Conservation (phyloP, 1,140 invertebrate species). For the Drosophila jambulina region DNA sequence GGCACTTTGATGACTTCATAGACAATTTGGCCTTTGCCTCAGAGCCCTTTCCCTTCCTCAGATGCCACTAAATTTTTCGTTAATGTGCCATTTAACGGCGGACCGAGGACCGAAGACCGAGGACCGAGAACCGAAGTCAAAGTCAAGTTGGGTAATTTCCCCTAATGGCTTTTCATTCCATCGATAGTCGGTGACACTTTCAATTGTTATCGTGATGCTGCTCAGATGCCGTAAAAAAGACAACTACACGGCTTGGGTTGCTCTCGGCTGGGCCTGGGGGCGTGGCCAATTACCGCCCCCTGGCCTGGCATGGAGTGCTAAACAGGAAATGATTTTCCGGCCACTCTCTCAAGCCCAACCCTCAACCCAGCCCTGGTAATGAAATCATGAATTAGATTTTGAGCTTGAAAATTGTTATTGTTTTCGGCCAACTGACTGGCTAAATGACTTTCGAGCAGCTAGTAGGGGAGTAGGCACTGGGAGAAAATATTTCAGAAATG, state of each 20-base stretch:
- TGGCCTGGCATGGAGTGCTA: conserved; percentile 62
- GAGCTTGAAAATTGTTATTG: conserved; percentile 82
- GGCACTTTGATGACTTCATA: conserved; percentile 73
- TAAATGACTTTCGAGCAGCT: conserved; percentile 76
- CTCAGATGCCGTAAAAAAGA: conserved; percentile 71
- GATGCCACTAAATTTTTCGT: conserved; percentile 36
- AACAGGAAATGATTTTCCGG: conserved; percentile 81
- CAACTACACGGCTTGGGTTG: conserved; percentile 43
- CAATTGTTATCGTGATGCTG: conserved; percentile 69
- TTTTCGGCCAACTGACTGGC: conserved; percentile 68
- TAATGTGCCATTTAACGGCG: conserved; percentile 71
- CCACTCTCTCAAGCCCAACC: conserved; percentile 30
- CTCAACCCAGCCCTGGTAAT: conserved; percentile 61
- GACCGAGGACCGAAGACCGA: neutral
- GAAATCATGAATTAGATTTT: conserved; percentile 83
- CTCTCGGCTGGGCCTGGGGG: neutral
- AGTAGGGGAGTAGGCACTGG: conserved; percentile 1
- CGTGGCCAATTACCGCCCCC: conserved; percentile 43
- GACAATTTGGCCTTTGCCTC: conserved; percentile 53
- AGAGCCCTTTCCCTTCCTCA: neutral
- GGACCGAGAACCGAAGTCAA: conserved; percentile 41
- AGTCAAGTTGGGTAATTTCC: conserved; percentile 80
- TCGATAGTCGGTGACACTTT: conserved; percentile 79
- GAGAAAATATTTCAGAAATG: neutral
- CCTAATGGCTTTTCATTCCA: conserved; percentile 82